Evolutionary conservation across 2,797 vertebrate species (phyloP).

Genomic region (Gallinago nigripennis): DNA sequence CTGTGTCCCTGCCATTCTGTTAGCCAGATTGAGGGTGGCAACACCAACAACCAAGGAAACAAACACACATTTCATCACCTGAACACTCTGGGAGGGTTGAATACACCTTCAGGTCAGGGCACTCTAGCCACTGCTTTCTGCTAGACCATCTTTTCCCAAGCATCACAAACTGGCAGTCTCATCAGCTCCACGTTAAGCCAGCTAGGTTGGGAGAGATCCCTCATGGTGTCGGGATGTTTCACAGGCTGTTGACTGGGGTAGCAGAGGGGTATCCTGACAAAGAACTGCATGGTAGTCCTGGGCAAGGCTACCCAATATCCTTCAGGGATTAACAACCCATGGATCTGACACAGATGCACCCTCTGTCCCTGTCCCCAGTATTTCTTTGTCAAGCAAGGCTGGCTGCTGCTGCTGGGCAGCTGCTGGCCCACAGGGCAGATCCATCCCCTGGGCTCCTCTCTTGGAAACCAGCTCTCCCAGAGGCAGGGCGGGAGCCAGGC

Average conservation of each 20-base stretch:
- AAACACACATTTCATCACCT: neutral
- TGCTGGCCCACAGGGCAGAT: neutral
- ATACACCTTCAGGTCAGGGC: neutral
- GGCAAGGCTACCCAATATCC: neutral
- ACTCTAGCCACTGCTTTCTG: neutral
- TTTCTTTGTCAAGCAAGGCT: neutral
- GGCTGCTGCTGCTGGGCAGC: neutral
- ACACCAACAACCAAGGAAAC: neutral
- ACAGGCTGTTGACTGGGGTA: neutral
- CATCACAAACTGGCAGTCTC: neutral
- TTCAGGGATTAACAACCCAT: neutral
- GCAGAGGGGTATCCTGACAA: neutral
- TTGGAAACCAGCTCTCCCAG: neutral
- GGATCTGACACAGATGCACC: neutral
- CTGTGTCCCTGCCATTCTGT: neutral
- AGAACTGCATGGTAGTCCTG: neutral
- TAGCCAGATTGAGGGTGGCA: neutral
- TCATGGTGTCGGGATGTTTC: neutral
- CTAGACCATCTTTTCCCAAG: neutral
- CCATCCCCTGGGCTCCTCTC: rapidly evolving
- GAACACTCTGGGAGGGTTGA: neutral
- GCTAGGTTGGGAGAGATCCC: neutral
- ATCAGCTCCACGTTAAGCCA: neutral
- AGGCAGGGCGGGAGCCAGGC: neutral
- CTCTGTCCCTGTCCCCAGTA: neutral